Conservation (phyloP, 2,113 vertebrate species). For the Malurus elegans region DNA sequence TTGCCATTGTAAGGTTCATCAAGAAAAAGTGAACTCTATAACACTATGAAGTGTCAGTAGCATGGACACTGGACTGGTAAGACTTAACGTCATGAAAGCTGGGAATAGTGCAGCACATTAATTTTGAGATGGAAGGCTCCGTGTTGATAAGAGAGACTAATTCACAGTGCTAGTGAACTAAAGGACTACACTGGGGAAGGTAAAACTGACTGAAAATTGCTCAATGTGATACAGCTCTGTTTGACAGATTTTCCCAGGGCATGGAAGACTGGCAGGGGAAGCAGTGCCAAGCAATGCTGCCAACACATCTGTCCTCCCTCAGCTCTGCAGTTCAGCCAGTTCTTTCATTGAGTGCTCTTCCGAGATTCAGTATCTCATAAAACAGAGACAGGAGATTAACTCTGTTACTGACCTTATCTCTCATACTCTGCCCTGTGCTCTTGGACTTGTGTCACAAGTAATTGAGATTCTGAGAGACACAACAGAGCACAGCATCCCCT, state of each 20-base stretch:
- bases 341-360: not conserved
- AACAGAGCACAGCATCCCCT: not conserved
- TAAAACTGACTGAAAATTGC: not conserved
- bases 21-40: fast-evolving
- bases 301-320: not conserved
- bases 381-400: not conserved
- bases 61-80: not conserved
- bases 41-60: not conserved
- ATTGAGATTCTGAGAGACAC: not conserved
- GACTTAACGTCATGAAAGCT: not conserved
- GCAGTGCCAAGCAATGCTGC: not conserved
- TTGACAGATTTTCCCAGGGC: not conserved
- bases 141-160: not conserved
- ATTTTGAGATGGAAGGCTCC: not conserved
- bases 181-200: not conserved
- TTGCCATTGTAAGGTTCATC: not conserved
- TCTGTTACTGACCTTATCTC: not conserved
- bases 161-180: not conserved
- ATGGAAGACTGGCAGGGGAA: not conserved
- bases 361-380: not conserved
- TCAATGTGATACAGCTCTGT: fast-evolving
- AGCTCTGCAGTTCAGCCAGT: not conserved
- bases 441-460: not conserved
- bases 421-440: not conserved
- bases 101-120: not conserved